These are phyloP conservation scores for Andrena hattorfiana DNA, from an alignment of 2,888 invertebrate species.

Conservation along the genomic window DNA sequence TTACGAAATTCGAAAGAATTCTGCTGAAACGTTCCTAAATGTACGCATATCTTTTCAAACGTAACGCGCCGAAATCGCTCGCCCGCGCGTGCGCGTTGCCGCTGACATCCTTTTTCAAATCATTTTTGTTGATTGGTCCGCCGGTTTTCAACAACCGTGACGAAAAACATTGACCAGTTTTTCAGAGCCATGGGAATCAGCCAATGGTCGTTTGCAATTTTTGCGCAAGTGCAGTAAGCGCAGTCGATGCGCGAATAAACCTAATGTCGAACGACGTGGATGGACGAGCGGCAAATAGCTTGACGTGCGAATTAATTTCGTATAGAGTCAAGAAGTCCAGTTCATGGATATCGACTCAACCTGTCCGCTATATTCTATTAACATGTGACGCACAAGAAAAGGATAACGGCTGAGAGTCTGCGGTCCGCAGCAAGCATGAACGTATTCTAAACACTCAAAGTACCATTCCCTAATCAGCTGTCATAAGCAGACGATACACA, in stretches of 20 bases:
- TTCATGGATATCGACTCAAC: slow-evolving; percentile 26
- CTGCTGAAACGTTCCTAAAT: too few relatives aligned
- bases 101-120: neutral
- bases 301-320: slow-evolving; percentile 57
- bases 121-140: slow-evolving; percentile 22
- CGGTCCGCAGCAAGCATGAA: slow-evolving; percentile 48
- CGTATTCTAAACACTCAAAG: slow-evolving; percentile 45
- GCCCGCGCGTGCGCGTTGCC: neutral
- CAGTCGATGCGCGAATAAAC: slow-evolving; percentile 59
- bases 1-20: too few relatives aligned
- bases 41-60: neutral
- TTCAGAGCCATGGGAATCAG: slow-evolving; percentile 30
- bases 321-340: slow-evolving; percentile 25
- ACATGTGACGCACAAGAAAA: slow-evolving; percentile 57
- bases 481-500: slow-evolving; percentile 78
- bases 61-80: neutral
- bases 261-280: slow-evolving; percentile 72
- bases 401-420: slow-evolving; percentile 38
- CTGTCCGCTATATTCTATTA: slow-evolving; percentile 25
- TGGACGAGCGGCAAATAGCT: slow-evolving; percentile 58
- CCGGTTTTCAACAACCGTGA: slow-evolving; percentile 1
- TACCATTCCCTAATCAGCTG: slow-evolving; percentile 76
- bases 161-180: slow-evolving; percentile 29
- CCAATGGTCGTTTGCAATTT: slow-evolving; percentile 48
- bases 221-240: slow-evolving; percentile 57